These are phyloP conservation scores for Drosophila nigrodunni DNA, from an alignment of 1,140 invertebrate genomes.

Conservation along the genomic window DNA sequence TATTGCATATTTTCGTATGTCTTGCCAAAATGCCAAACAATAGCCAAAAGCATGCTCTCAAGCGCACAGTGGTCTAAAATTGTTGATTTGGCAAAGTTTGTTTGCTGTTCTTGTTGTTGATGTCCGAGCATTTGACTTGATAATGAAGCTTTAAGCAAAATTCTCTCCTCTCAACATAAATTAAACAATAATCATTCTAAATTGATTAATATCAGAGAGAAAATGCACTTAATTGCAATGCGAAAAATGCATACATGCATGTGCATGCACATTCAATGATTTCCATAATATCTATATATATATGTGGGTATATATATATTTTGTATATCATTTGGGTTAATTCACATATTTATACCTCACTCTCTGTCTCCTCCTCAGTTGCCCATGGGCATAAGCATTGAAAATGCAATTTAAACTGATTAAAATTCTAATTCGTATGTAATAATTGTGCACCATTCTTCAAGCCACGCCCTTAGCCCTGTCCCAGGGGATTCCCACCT, in stretches of 20 bases:
- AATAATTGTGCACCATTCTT: constrained; percentile 21
- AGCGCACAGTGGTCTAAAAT: not conserved
- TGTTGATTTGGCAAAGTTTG: constrained; percentile 7
- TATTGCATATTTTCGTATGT: constrained; percentile 62
- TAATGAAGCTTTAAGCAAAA: constrained; percentile 1
- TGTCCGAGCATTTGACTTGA: constrained; percentile 16
- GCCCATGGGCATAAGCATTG: not conserved
- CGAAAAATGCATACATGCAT: constrained; percentile 1
- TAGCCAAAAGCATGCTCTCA: constrained; percentile 18
- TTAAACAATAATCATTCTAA: constrained; percentile 34
- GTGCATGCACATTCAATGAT: not conserved
- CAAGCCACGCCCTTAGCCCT: not conserved
- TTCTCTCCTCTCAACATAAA: constrained; percentile 8
- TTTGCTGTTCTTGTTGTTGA: constrained; percentile 3
- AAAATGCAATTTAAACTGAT: constrained; percentile 39
- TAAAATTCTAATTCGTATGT: constrained; percentile 57
- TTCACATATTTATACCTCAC: constrained; percentile 37
- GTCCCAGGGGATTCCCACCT: not conserved
- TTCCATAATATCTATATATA: not conserved
- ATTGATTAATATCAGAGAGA: constrained; percentile 29
- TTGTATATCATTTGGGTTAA: constrained; percentile 37
- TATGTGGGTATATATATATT: not conserved
- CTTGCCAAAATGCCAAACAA: constrained; percentile 34
- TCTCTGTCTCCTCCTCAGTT: not conserved
- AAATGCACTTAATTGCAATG: constrained; percentile 23